These are phyloP conservation scores for Archips xylosteana DNA, from an alignment of 2,888 invertebrate genomes.

Conservation along the genomic window DNA sequence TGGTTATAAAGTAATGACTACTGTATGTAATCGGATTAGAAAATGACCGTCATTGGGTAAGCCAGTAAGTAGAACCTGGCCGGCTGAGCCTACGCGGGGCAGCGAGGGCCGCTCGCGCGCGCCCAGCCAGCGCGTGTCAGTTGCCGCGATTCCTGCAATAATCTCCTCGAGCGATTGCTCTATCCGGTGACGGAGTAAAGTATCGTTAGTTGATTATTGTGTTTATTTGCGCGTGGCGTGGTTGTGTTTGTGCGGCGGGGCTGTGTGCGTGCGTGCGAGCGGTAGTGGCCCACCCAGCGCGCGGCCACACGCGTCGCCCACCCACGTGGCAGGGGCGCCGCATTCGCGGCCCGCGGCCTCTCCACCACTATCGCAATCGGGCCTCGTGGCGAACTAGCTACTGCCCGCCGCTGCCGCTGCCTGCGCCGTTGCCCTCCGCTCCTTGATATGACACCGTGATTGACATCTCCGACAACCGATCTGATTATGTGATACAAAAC, in stretches of 20 bases:
- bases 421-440: slow-evolving; percentile 47
- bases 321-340: slow-evolving; percentile 81
- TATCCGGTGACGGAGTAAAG: slow-evolving; percentile 84
- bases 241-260: slow-evolving; percentile 70
- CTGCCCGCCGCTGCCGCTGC: slow-evolving; percentile 44
- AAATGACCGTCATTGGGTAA: slow-evolving; percentile 58
- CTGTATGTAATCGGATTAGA: slow-evolving; percentile 64
- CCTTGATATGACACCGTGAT: slow-evolving; percentile 50
- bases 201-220: slow-evolving; percentile 85
- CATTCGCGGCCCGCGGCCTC: slow-evolving; percentile 70
- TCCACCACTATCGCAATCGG: slow-evolving; percentile 46
- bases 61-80: slow-evolving; percentile 41
- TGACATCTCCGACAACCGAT: slow-evolving; percentile 33
- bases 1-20: slow-evolving; percentile 41
- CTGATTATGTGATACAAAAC: slow-evolving; percentile 53
- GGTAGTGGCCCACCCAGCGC: slow-evolving; percentile 81
- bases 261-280: slow-evolving; percentile 75
- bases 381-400: slow-evolving; percentile 42
- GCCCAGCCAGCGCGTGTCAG: slow-evolving; percentile 67
- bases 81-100: slow-evolving; percentile 33
- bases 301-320: slow-evolving; percentile 84
- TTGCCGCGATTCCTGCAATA: slow-evolving; percentile 71
- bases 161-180: slow-evolving; percentile 79
- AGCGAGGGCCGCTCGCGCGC: slow-evolving; percentile 40
- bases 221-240: slow-evolving; percentile 79